Evolutionary conservation across 2,113 vertebrate genomes (phyloP).

Genomic region (Calidris pugnax): DNA sequence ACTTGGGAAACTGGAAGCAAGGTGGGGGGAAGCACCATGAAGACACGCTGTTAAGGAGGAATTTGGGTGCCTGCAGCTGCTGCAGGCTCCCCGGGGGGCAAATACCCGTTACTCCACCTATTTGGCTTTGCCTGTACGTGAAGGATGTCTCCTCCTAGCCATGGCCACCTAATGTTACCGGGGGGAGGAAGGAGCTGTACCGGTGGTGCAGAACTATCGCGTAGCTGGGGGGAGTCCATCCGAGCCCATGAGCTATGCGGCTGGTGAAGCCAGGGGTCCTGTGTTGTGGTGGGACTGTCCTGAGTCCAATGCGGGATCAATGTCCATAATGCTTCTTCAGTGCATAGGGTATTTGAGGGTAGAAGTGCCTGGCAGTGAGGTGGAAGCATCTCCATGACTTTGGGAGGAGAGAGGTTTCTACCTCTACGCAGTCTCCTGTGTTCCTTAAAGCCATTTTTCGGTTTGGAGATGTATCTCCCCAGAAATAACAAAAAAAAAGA

Average conservation of each 20-base stretch:
- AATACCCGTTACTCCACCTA: neutral
- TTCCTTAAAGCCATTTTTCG: neutral
- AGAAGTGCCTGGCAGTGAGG: too few relatives aligned
- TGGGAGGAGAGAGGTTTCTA: neutral
- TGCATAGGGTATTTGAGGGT: accelerated
- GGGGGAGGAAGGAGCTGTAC: neutral
- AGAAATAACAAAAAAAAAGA: neutral
- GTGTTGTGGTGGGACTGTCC: neutral
- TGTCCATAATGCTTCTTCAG: neutral
- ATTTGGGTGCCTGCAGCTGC: neutral
- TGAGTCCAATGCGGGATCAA: accelerated
- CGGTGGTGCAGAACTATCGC: accelerated
- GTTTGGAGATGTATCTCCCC: neutral
- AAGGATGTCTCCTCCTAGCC: neutral
- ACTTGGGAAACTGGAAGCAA: neutral
- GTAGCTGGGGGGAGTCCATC: too few relatives aligned
- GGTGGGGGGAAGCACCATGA: neutral
- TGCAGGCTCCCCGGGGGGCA: neutral
- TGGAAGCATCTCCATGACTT: neutral
- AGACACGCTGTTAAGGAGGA: neutral
- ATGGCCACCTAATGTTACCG: accelerated
- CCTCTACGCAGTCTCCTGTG: neutral
- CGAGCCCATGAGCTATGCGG: accelerated
- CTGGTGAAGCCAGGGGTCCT: neutral
- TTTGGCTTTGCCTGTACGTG: neutral